Evolutionary conservation across 2,888 invertebrate species (phyloP), one percentile per base, ranked within the genome.

Genomic region (Encarsia formosa): DNA sequence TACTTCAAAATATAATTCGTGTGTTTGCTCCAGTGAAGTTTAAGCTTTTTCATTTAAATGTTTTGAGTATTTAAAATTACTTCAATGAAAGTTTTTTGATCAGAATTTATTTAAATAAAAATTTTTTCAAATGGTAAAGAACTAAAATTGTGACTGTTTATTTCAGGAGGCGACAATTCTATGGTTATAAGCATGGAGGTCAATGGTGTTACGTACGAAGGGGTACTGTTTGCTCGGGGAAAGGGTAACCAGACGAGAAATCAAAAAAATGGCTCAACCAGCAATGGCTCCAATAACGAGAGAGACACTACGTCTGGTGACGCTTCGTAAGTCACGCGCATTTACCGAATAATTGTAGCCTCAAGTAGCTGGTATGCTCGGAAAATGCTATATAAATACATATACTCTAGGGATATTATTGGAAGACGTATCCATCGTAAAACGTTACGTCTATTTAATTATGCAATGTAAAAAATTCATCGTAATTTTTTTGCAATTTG

Each of bases 141-240:
- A n/a, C n/a, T n/a, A n/a, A n/a, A n/a, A n/a, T n/a, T n/a, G n/a
- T 29, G 13, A 29, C 59, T 62, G 61, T 57, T 59, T 62, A 66
- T 62, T 61, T 56, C 78, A 91, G 94, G 88, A 62, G 91, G 90
- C 67, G 91, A 93, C 69, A 91, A 87, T 68, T 93, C 95, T 49
- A 77, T 98, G 59, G 87, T 90, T 32, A 94, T 98, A 26, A 92
- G 91, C 66, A 92, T 99, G 86, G 95, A 98, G 75, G 80, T 98
- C 57, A 96, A 98, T 72, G 97, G 97, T 38, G 84, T 91, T 46
- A 88, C 89, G 75, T 99, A 97, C 75, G 91, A 96, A 76, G 97
- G 98, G 18, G 89, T 97, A 8, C 80, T 98, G 6, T 93, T 56
- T 38, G 52, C 56, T 2, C 56, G 52, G 37, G 38, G 48, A 11